Conservation (phyloP, 2,888 invertebrate genomes). For the Stenodera caucasica region DNA sequence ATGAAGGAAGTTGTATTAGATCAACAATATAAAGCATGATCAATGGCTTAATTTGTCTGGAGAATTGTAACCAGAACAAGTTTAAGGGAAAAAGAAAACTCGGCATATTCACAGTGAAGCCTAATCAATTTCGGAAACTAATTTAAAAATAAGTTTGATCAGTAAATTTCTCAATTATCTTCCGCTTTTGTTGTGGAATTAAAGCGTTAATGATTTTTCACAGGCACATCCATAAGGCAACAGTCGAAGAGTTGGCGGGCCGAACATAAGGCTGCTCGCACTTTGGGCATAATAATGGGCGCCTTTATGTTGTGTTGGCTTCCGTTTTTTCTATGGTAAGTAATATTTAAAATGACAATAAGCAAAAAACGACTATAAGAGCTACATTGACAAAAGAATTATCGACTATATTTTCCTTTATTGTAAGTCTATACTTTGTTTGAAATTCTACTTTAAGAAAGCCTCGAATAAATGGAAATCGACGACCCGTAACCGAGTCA, state of each 20-base stretch:
- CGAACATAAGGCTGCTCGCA: constrained; percentile 92
- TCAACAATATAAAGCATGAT: neutral
- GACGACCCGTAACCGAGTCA: neutral
- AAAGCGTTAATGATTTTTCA: constrained; percentile 2
- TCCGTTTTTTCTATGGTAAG: constrained; percentile 95
- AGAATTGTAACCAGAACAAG: too few species aligned
- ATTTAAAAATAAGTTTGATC: too few species aligned
- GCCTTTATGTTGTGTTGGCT: constrained; percentile 94
- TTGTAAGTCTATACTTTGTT: neutral
- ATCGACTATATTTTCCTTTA: neutral
- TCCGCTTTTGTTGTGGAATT: too few species aligned
- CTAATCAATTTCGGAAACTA: too few species aligned
- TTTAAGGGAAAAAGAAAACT: too few species aligned
- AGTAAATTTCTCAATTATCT: too few species aligned
- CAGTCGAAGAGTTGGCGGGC: constrained; percentile 81
- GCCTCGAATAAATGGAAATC: neutral
- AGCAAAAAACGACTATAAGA: neutral
- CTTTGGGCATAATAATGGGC: constrained; percentile 95
- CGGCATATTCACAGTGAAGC: too few species aligned
- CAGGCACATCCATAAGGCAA: constrained; percentile 72
- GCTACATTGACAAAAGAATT: constrained; percentile 10
- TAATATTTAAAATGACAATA: constrained; percentile 13
- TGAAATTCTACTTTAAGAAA: neutral
- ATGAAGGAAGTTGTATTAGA: neutral
- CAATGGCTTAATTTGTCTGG: neutral